Evolutionary conservation across 2,113 vertebrate genomes (phyloP).

Genomic region (Saccopteryx bilineata): DNA sequence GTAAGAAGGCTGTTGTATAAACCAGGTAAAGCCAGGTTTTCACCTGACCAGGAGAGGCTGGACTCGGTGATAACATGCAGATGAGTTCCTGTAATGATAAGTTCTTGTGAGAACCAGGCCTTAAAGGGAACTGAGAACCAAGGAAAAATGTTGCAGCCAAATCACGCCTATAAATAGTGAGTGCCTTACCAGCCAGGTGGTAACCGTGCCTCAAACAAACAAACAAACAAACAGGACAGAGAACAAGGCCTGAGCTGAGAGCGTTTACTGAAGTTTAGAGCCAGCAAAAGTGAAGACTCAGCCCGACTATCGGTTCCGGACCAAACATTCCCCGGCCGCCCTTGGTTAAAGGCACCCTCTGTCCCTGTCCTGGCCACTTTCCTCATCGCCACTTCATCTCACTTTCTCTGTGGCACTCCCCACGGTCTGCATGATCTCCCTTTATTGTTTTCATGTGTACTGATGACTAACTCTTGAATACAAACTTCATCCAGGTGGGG

Average conservation of each 20-base stretch:
- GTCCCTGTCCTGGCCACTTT: not conserved
- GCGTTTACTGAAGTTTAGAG: not conserved
- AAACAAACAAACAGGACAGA: not conserved
- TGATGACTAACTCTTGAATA: too few species aligned
- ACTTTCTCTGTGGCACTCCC: not conserved
- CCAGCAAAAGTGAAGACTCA: not conserved
- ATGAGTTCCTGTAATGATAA: conserved; percentile 31
- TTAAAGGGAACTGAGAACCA: not conserved
- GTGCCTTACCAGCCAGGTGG: conserved; percentile 11
- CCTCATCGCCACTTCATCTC: not conserved
- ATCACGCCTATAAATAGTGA: not conserved
- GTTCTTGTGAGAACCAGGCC: conserved; percentile 27
- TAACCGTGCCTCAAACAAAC: not conserved
- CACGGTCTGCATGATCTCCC: rapidly evolving
- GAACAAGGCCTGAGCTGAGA: not conserved
- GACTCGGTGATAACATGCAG: conserved; percentile 14
- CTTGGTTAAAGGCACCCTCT: not conserved
- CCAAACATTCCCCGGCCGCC: not conserved
- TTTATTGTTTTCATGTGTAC: not conserved
- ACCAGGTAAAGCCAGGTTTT: not conserved
- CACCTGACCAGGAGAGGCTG: not conserved
- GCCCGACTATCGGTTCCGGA: not conserved
- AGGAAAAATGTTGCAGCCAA: not conserved
- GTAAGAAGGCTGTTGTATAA: not conserved
- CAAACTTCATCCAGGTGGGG: too few species aligned